Evolutionary conservation across 1,140 invertebrate species (phyloP), one percentile per base, ranked within the genome.

Genomic region (Bombyx mandarina): DNA sequence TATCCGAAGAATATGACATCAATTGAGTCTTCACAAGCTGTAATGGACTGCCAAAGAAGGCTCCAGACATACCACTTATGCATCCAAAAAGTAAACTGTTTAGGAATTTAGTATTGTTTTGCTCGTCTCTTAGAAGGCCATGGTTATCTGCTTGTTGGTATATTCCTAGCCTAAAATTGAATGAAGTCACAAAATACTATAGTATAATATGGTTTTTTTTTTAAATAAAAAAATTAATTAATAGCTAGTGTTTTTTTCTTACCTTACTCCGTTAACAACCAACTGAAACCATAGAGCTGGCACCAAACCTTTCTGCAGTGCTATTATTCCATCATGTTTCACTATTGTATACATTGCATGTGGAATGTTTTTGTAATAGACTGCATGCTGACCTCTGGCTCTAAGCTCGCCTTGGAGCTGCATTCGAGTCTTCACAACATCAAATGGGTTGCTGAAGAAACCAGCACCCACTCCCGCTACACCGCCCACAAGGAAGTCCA

Each of bases 11-110:
- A 71, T 94, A 92, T 0, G 96, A 92, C 88, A 98, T 97, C 6
- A 98, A 83, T 74, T 98, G 96, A 0, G 95, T 97, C 88, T 98
- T 98, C 6, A 98, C 89, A 84, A 98, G 78, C 74, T 95, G 96
- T 12, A 97, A 89, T 0, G 96, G 96, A 83, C 95, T 89, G 0
- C 88, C 88, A 45, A 82, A 77, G 10, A 84, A 66, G 0, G 76
- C 88, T 12, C 86, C 86, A 42, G 70, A 67, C 69, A 83, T 80
- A 5, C 88, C 86, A 12, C 86, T 68, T n/a, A 88, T 51, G 1
- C 73, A 79, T 0, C 88, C 88, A 67, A 86, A 82, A 45, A 86
- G 69, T 26, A 88, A 57, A 67, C 88, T 88, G 35, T 86, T 88
- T 0, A 72, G n/a, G 43, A 88, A 76, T 49, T 77, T 73, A 8